Percentiles rank a stretch among this genome's conserved stretches.
Conservation (phyloP, 2,113 vertebrate genomes). For the Rhinolophus ferrumequinum region DNA sequence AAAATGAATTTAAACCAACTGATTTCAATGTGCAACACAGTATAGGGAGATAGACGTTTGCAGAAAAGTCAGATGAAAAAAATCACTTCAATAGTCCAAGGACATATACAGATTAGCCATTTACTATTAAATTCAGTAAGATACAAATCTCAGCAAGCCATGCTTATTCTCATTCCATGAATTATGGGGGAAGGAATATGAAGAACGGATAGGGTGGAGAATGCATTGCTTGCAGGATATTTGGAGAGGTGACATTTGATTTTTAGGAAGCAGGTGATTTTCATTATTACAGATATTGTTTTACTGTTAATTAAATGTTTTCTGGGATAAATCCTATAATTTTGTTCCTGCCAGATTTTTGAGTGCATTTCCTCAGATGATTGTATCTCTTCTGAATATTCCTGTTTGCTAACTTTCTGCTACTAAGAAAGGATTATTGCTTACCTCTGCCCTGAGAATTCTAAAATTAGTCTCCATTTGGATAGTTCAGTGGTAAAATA, state of each 20-base stretch:
- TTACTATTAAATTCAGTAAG: not conserved
- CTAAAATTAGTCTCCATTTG: not conserved
- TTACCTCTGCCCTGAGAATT: not conserved
- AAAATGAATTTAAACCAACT: not conserved
- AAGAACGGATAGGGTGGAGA: not conserved
- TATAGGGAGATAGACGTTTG: not conserved
- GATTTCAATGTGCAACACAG: not conserved
- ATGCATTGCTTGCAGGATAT: not conserved
- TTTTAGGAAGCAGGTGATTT: not conserved
- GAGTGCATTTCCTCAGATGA: not conserved
- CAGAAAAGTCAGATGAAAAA: not conserved
- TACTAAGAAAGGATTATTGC: not conserved
- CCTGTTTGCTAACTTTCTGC: not conserved
- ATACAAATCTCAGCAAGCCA: not conserved
- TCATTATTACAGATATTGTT: not conserved
- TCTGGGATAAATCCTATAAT: not conserved
- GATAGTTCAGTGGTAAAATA: not conserved
- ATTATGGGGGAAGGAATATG: not conserved
- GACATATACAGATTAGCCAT: not conserved
- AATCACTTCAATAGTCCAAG: not conserved
- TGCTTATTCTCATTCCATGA: not conserved
- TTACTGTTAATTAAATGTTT: constrained; percentile 20
- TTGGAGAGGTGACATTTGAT: constrained; percentile 11
- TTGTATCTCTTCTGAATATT: not conserved
- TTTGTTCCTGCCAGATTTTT: not conserved